Evolutionary conservation across 2,113 vertebrate species (phyloP).

Genomic region (Zingel zingel): DNA sequence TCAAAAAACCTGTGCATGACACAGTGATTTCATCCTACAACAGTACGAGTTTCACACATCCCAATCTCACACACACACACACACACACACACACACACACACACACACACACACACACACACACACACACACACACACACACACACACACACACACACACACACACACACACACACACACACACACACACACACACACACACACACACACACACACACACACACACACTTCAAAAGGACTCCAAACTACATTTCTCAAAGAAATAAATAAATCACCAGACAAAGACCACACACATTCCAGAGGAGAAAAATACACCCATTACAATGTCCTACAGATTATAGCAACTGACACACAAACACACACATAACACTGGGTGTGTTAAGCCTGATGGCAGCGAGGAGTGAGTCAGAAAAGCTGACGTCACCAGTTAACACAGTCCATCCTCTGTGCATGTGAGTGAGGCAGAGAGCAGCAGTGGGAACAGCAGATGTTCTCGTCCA

Average conservation of each 20-base stretch:
- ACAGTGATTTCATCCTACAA: conserved; percentile 43
- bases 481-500: conserved; percentile 80
- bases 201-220: not conserved
- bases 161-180: conserved; percentile 13
- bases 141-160: no score
- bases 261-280: not conserved
- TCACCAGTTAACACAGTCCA: conserved; percentile 76
- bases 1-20: conserved; percentile 30
- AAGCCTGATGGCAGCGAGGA: conserved; percentile 69
- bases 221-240: not conserved
- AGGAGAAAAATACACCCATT: conserved; percentile 57
- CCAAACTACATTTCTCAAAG: conserved; percentile 11
- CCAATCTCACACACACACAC: not conserved
- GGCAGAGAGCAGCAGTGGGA: conserved; percentile 60
- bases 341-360: conserved; percentile 44
- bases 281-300: conserved; percentile 65
- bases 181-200: not conserved
- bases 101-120: no score
- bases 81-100: no score
- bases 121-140: not conserved
- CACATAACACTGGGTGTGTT: conserved; percentile 67
- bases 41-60: conserved; percentile 31
- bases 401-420: conserved; percentile 82
- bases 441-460: conserved; percentile 59
- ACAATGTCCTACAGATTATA: conserved; percentile 57